Conservation (phyloP, 2,113 vertebrate species). For the Beaufortia kweichowensis region DNA sequence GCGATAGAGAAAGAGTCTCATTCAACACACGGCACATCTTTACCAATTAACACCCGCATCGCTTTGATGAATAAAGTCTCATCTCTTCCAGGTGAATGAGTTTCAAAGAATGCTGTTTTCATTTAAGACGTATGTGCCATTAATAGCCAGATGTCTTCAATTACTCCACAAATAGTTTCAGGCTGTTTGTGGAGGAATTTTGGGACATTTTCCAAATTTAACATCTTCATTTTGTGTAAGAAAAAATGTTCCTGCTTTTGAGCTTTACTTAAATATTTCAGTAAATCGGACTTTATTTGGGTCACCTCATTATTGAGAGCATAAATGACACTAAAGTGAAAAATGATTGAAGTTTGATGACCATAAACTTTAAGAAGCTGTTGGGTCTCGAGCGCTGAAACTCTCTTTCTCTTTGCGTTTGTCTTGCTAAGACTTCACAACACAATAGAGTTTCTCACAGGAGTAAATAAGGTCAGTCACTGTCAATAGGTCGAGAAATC, state of each 20-base stretch:
- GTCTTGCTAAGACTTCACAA: constrained; percentile 36
- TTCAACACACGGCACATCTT: constrained; percentile 13
- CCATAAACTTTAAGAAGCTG: background rate
- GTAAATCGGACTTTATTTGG: too few relatives aligned
- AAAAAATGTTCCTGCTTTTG: background rate
- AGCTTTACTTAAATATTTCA: background rate
- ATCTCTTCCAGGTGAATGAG: constrained; percentile 11
- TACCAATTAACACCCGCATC: constrained; percentile 1
- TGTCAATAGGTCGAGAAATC: constrained; percentile 54
- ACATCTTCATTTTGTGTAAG: background rate
- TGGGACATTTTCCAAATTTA: background rate
- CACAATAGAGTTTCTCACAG: constrained; percentile 56
- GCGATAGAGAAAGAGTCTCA: constrained; percentile 8
- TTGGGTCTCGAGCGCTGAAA: background rate
- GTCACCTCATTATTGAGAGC: background rate
- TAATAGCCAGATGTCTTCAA: constrained; percentile 4
- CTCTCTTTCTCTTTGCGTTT: constrained; percentile 35
- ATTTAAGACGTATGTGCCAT: background rate
- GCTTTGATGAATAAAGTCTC: background rate
- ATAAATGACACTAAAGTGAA: background rate
- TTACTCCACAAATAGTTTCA: background rate
- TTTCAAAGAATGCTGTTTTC: background rate
- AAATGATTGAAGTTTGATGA: background rate
- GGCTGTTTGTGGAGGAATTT: constrained; percentile 17
- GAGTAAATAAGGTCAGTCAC: constrained; percentile 55